Evolutionary conservation across 2,888 invertebrate genomes (phyloP), one percentile per base, ranked within the genome.

Genomic region (Elegia similella): DNA sequence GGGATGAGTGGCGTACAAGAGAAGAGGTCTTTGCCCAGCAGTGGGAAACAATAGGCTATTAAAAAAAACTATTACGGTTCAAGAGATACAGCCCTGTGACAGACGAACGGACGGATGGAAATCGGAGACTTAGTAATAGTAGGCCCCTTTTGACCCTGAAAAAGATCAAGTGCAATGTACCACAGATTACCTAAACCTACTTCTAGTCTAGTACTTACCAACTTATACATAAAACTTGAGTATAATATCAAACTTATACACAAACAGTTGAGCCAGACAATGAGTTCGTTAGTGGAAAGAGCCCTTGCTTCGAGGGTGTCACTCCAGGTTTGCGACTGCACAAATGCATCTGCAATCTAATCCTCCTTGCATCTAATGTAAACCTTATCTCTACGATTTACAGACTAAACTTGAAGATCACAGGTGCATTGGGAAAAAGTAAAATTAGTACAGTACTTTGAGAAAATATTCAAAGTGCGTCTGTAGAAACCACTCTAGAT

Each of bases 261-360:
- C 16, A 52, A 50, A 56, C 50, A 52, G 57, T 34, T 44, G 46
- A 44, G 44, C 17, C 71, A 80, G 78, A 88, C 88, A 88, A 88
- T 85, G 86, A 76, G 81, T 88, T 88, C 88, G 85, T 88, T 88
- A 88, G 83, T 66, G 70, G 67, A 69, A 73, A 85, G 84, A 66
- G 76, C 86, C 76, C 84, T 83, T 70, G 69, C 72, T 67, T 72
- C 61, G 65, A 82, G 79, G 79, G 84, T 78, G 81, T 78, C 86
- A 80, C 82, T 86, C 73, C 80, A 80, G 72, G 67, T 66, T 71
- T 65, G 66, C 69, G 55, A 67, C 63, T 58, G 56, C 58, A 62
- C 59, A 61, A 59, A 58, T 57, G 47, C 47, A 57, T 38, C 57
- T 34, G 42, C 29, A 23, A 58, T 42, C 16, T 42, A 47, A 42